Evolutionary conservation across 2,888 invertebrate genomes (phyloP).

Genomic region (Bhutanitis thaidina): DNA sequence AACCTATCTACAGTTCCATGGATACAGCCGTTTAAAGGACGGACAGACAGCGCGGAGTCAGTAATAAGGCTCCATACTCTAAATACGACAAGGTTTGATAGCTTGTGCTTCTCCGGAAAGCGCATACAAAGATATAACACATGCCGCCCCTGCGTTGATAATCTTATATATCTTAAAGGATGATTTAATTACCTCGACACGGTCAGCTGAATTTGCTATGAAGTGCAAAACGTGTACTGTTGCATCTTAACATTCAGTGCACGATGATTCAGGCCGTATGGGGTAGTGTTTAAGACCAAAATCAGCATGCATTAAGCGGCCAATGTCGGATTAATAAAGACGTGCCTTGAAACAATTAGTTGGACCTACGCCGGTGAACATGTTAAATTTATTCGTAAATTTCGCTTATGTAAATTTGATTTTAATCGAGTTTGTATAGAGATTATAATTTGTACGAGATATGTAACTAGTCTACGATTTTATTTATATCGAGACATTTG

Average conservation of each 20-base stretch:
- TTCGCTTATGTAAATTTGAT: slow-evolving; percentile 16
- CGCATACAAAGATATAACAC: slow-evolving; percentile 4
- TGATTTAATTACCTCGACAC: slow-evolving; percentile 21
- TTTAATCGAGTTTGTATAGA: slow-evolving; percentile 8
- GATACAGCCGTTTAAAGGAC: too few relatives aligned
- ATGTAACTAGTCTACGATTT: too few relatives aligned
- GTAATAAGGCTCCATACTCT: too few relatives aligned
- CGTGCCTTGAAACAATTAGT: slow-evolving; percentile 21
- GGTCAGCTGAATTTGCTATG: slow-evolving; percentile 19
- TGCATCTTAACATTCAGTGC: neutral
- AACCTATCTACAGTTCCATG: too few relatives aligned
- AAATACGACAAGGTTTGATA: neutral
- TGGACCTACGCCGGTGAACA: slow-evolving; percentile 14
- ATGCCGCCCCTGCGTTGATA: neutral
- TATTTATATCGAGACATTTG: too few relatives aligned
- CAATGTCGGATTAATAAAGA: slow-evolving; percentile 11
- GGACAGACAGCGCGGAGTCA: too few relatives aligned
- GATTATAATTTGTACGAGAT: slow-evolving; percentile 5
- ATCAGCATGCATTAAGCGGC: neutral
- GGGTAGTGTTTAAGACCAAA: neutral
- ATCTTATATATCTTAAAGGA: slow-evolving; percentile 17
- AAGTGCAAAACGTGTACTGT: slow-evolving; percentile 5
- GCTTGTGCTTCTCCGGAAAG: neutral
- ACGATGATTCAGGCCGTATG: slow-evolving; percentile 5
- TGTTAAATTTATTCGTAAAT: slow-evolving; percentile 12